Conservation (phyloP, 2,113 vertebrate species). For the Sula dactylatra region DNA sequence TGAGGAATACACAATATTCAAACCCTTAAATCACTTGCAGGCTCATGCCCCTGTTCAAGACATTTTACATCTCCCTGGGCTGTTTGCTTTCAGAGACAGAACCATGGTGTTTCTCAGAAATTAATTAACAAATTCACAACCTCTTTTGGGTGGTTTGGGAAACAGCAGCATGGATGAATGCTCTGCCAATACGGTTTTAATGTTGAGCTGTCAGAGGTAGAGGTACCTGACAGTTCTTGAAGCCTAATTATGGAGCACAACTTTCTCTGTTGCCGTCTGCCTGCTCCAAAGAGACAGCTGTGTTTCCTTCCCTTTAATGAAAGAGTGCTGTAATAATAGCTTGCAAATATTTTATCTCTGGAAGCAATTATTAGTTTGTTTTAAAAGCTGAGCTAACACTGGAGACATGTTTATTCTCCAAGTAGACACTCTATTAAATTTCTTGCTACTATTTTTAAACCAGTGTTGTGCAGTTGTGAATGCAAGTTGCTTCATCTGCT, state of each 20-base stretch:
- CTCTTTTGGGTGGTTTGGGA: background rate
- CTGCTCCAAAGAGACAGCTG: background rate
- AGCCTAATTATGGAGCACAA: background rate
- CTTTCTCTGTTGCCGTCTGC: background rate
- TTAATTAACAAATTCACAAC: background rate
- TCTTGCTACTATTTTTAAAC: background rate
- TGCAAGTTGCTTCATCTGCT: background rate
- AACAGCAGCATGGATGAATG: background rate
- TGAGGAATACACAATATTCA: background rate
- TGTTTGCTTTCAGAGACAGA: background rate
- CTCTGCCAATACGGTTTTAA: background rate
- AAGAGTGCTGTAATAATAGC: conserved; percentile 5
- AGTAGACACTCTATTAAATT: background rate
- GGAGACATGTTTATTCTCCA: conserved; percentile 1
- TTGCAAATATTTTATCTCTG: conserved; percentile 47
- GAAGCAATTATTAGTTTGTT: conserved; percentile 44
- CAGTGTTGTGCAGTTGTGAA: background rate
- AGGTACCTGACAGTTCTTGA: background rate
- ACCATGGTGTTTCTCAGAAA: background rate
- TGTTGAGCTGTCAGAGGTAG: background rate
- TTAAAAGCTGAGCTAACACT: conserved; percentile 41
- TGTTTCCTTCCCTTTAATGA: conserved; percentile 8
- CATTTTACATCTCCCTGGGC: background rate
- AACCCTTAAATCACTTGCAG: background rate
- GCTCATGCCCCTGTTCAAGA: background rate